phyloP scores from a whole-genome alignment of 2,797 vertebrate genomes.

The Rhinatrema bivittatum region DNA sequence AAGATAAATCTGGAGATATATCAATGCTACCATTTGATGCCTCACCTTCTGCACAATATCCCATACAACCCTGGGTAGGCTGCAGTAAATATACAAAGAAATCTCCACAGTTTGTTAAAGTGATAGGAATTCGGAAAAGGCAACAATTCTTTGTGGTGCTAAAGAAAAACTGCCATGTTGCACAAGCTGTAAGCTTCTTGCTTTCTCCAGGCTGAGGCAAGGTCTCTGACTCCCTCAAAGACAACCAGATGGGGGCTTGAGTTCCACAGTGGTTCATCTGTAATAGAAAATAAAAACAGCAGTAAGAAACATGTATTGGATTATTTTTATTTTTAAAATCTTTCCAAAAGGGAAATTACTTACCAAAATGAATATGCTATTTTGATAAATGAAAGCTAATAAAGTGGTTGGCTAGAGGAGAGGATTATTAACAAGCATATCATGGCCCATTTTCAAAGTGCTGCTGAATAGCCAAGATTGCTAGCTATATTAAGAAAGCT shows the following conservation, averaged over 20 bases:
- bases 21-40: not conserved
- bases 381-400: too few species aligned
- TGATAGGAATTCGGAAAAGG: constrained; percentile 79
- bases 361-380: too few species aligned
- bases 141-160: constrained; percentile 73
- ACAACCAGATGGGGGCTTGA: constrained; percentile 84
- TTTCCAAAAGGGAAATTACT: too few species aligned
- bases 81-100: constrained; percentile 86
- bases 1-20: not conserved
- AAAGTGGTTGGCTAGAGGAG: too few species aligned
- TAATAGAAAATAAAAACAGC: constrained; percentile 12
- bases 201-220: constrained; percentile 69
- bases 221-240: constrained; percentile 64
- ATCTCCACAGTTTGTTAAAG: constrained; percentile 75
- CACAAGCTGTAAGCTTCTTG: constrained; percentile 74
- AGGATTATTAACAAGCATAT: too few species aligned
- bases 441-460: too few species aligned
- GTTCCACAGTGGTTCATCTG: constrained; percentile 87
- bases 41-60: constrained; percentile 82
- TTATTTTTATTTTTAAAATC: too few species aligned
- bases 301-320: too few species aligned
- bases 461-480: too few species aligned
- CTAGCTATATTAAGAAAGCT: too few species aligned
- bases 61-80: constrained; percentile 86
- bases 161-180: constrained; percentile 75